Percentiles rank a stretch among this genome's conserved stretches.
phyloP scores from a whole-genome alignment of 1,140 invertebrate genomes.

The Eumaeus atala region DNA sequence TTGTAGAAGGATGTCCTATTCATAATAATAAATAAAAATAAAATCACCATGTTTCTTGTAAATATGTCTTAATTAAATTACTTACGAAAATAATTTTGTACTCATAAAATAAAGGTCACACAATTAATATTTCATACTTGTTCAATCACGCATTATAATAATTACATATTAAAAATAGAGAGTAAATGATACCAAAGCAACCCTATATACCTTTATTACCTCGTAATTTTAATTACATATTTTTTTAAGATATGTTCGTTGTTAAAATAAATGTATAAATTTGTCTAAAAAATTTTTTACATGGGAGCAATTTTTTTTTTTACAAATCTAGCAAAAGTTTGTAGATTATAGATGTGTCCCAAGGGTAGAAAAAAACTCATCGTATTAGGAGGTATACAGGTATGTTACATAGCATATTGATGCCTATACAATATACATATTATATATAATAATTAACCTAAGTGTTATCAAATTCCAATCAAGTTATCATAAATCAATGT shows the following conservation, averaged over 20 bases:
- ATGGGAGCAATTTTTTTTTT: no score
- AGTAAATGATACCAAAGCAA: neutral
- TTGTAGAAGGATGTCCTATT: neutral
- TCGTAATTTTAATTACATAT: neutral
- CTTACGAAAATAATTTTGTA: conserved; percentile 3
- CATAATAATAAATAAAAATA: conserved; percentile 5
- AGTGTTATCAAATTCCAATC: neutral
- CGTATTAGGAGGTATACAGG: no score
- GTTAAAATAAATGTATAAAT: neutral
- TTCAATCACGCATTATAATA: neutral
- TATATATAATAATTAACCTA: no score
- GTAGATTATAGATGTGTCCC: no score
- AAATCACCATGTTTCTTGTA: neutral
- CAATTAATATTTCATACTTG: neutral
- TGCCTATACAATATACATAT: no score
- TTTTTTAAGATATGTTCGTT: conserved; percentile 7
- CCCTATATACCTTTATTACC: neutral
- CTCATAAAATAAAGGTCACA: conserved; percentile 8
- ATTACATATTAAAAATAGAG: neutral
- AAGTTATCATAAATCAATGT: neutral
- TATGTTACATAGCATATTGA: no score
- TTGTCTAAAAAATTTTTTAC: no score
- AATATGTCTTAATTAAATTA: neutral
- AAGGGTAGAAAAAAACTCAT: no score
- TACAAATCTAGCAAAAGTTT: no score